Evolutionary conservation across 1,140 invertebrate species (phyloP).

Genomic region (Conus ventricosus): DNA sequence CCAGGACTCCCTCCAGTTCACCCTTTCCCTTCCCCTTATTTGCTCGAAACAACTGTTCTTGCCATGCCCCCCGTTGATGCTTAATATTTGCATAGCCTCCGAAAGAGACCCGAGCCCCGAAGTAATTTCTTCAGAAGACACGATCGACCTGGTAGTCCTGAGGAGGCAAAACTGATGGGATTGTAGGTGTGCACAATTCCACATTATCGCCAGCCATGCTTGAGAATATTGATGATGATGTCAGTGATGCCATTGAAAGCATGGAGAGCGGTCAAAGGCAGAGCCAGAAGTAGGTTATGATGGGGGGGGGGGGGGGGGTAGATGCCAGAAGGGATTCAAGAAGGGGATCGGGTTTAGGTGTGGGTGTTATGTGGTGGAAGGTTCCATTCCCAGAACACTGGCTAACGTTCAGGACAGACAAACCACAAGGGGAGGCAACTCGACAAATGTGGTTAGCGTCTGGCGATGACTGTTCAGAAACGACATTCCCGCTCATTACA

Average conservation of each 20-base stretch:
- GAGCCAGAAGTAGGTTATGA: no score
- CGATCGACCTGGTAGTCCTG: background rate
- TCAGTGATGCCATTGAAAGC: background rate
- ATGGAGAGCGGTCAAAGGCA: no score
- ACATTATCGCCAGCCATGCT: background rate
- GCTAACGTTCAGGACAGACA: no score
- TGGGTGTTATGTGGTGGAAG: no score
- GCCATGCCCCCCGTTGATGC: background rate
- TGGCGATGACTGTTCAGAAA: no score
- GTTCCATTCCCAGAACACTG: no score
- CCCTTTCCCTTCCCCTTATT: background rate
- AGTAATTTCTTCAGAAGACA: background rate
- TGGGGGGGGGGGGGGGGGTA: no score
- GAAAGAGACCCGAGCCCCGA: background rate
- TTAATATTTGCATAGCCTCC: background rate
- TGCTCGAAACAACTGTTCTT: background rate
- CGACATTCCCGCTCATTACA: no score
- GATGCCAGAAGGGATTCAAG: no score
- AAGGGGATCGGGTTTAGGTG: no score
- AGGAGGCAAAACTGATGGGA: constrained; percentile 11
- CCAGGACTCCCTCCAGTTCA: background rate
- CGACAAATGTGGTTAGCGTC: no score
- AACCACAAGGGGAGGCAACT: no score
- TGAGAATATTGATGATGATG: constrained; percentile 9
- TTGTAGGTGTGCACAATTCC: constrained; percentile 10